A percentile compares a stretch with the other conserved stretches of the same genome.
Conservation (phyloP, 2,113 vertebrate genomes). For the Macroglossus sobrinus region DNA sequence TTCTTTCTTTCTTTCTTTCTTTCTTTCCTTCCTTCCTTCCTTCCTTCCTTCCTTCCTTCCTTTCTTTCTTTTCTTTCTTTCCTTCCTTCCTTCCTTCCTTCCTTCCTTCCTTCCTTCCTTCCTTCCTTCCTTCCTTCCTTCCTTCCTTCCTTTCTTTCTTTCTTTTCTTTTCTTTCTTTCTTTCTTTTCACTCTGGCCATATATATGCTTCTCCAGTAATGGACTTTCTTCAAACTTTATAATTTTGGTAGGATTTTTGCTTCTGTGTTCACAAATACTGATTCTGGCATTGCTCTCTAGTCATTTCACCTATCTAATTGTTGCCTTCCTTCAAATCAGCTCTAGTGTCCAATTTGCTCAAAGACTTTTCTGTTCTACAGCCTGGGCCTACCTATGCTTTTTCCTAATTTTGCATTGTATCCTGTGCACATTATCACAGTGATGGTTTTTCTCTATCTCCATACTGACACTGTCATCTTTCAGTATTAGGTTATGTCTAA, state of each 20-base stretch:
- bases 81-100: no score
- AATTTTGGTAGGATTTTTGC: not conserved
- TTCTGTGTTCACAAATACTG: not conserved
- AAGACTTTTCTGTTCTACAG: not conserved
- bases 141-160: no score
- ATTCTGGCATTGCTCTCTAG: not conserved
- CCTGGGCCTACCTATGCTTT: fast-evolving
- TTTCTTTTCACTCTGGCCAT: not conserved
- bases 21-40: no score
- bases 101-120: no score
- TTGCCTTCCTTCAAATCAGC: not conserved
- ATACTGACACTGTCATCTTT: not conserved
- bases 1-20: no score
- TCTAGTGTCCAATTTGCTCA: not conserved
- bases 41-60: no score
- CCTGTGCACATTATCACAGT: not conserved
- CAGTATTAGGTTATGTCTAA: not conserved
- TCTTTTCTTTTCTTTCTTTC: not conserved
- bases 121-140: not conserved
- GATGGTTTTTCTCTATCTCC: not conserved
- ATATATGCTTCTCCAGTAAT: not conserved
- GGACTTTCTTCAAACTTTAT: not conserved
- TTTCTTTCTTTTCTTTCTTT: not conserved
- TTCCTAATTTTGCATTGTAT: not conserved
- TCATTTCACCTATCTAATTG: not conserved